phyloP scores from a whole-genome alignment of 2,113 vertebrate species.

The Eptatretus burgeri region DNA sequence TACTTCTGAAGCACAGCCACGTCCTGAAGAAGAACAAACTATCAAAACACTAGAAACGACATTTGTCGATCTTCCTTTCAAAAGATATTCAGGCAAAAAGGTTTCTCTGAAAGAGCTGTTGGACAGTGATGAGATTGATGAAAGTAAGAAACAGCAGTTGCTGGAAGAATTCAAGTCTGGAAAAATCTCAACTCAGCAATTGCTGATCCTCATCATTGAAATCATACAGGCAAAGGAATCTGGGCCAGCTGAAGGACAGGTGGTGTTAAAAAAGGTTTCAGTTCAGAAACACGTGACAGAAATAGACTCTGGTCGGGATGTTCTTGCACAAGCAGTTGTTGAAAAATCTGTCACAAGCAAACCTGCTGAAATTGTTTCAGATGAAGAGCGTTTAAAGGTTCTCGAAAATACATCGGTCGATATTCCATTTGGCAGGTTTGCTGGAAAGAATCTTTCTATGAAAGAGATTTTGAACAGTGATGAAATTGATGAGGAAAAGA shows the following conservation, averaged over 20 bases:
- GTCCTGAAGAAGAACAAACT: too few species aligned
- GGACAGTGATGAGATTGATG: conserved; percentile 33
- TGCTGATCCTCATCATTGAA: conserved; percentile 10
- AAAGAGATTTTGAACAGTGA: conserved; percentile 19
- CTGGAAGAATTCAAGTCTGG: conserved; percentile 12
- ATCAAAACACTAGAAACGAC: not conserved
- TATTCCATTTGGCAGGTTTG: conserved; percentile 12
- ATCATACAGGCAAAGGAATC: conserved; percentile 16
- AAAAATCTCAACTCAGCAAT: conserved; percentile 10
- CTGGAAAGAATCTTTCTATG: conserved; percentile 13
- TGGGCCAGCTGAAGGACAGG: not conserved
- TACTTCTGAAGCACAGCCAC: too few species aligned
- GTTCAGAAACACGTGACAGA: not conserved
- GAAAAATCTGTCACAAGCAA: conserved; percentile 7
- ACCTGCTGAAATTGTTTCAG: conserved; percentile 15
- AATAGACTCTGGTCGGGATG: too few species aligned
- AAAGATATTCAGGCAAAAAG: conserved; percentile 2
- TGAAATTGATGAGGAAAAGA: conserved; percentile 25
- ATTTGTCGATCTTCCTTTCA: not conserved
- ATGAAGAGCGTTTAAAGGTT: conserved; percentile 12
- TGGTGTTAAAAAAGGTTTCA: not conserved
- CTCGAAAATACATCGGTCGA: conserved; percentile 11
- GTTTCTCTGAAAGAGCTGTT: conserved; percentile 27
- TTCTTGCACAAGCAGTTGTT: not conserved
- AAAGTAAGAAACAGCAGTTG: conserved; percentile 17